Conservation (phyloP, 2,797 vertebrate genomes). For the Allochrocebus solatus region DNA sequence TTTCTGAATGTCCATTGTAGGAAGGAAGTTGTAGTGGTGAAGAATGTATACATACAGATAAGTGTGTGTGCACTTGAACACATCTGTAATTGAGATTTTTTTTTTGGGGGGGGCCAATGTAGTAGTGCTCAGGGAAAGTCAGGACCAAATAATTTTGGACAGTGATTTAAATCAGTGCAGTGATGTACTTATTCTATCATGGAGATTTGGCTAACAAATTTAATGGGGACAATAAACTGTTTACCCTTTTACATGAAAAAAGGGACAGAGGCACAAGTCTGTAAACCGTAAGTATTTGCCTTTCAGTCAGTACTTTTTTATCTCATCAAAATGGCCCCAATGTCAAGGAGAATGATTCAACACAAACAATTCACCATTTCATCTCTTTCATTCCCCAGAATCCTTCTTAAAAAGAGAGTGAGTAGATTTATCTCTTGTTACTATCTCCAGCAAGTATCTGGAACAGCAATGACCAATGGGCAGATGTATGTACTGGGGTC, state of each 20-base stretch:
- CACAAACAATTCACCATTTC: background rate
- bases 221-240: background rate
- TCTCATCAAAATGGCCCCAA: background rate
- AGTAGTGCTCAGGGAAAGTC: background rate
- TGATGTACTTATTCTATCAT: background rate
- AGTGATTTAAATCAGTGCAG: background rate
- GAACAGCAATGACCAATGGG: background rate
- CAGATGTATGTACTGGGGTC: background rate
- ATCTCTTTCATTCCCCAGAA: background rate
- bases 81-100: background rate
- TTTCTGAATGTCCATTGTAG: background rate
- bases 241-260: background rate
- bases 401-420: slow-evolving; percentile 31
- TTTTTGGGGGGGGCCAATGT: background rate
- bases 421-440: background rate
- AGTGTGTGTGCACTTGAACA: background rate
- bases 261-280: background rate
- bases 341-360: background rate
- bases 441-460: slow-evolving; percentile 19
- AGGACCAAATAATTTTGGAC: background rate
- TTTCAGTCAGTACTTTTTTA: slow-evolving; percentile 16
- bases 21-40: background rate
- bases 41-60: background rate
- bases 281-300: background rate
- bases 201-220: background rate